phyloP scores from a whole-genome alignment of 2,797 vertebrate species.

The Gallinago stenura region DNA sequence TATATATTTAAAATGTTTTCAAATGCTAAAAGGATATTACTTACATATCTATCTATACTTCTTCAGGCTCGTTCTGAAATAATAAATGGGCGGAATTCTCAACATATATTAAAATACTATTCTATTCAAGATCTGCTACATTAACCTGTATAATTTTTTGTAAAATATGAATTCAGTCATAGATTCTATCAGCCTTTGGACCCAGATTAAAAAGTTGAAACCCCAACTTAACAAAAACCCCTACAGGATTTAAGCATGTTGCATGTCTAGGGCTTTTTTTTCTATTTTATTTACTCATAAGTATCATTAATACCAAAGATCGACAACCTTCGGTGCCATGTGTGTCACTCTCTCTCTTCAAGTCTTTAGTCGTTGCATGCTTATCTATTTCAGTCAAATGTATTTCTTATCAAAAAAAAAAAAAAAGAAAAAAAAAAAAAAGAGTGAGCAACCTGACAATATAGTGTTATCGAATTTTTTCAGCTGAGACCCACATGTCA shows the following conservation, averaged over 20 bases:
- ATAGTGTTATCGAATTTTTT: constrained; percentile 98
- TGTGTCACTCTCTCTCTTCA: constrained; percentile 85
- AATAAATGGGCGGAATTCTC: not conserved
- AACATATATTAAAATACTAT: not conserved
- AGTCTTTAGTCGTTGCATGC: constrained; percentile 91
- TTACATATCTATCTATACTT: not conserved
- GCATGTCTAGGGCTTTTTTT: constrained; percentile 60
- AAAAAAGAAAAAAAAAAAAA: constrained; percentile 33
- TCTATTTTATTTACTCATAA: constrained; percentile 87
- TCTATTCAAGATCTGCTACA: not conserved
- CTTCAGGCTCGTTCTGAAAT: constrained; percentile 31
- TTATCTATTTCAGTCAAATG: constrained; percentile 99
- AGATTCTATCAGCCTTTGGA: constrained; percentile 33
- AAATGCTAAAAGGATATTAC: constrained; percentile 10
- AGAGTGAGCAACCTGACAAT: constrained; percentile 90
- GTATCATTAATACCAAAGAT: constrained; percentile 92
- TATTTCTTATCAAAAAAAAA: constrained; percentile 92
- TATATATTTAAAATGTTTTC: constrained; percentile 22
- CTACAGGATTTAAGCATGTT: constrained; percentile 70
- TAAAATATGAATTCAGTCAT: not conserved
- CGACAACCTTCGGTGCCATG: constrained; percentile 84
- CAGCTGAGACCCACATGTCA: constrained; percentile 97
- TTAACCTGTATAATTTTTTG: not conserved
- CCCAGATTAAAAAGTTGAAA: constrained; percentile 56
- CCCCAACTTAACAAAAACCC: not conserved